phyloP scores from a whole-genome alignment of 2,888 invertebrate species.

The Plagodis pulveraria region DNA sequence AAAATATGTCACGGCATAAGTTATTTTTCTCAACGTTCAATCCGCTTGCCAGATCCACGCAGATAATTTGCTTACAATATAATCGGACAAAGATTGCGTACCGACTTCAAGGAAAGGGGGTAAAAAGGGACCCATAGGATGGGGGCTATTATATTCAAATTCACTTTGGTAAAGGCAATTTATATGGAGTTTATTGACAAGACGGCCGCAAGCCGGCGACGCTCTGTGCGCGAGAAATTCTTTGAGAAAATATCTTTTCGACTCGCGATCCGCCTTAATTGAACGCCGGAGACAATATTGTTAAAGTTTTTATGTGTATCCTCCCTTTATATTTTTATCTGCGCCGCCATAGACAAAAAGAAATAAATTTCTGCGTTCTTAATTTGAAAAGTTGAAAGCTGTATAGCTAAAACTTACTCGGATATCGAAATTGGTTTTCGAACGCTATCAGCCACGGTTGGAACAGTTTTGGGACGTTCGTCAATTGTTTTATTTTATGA shows the following conservation, averaged over 20 bases:
- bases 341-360: constrained; percentile 31
- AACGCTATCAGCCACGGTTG: constrained; percentile 9
- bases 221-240: constrained; percentile 70
- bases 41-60: constrained; percentile 73
- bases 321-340: constrained; percentile 44
- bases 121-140: constrained; percentile 74
- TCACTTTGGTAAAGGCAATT: constrained; percentile 79
- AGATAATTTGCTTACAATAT: constrained; percentile 86
- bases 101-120: constrained; percentile 71
- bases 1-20: constrained; percentile 50
- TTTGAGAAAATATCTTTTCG: constrained; percentile 66
- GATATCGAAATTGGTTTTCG: constrained; percentile 29
- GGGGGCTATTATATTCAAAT: constrained; percentile 83
- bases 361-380: constrained; percentile 32
- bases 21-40: constrained; percentile 52
- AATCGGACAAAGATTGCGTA: constrained; percentile 79
- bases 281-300: constrained; percentile 74
- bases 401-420: constrained; percentile 24
- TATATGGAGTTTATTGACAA: constrained; percentile 84
- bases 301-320: constrained; percentile 61
- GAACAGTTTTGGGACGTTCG: constrained; percentile 7
- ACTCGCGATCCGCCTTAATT: constrained; percentile 70
- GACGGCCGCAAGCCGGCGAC: constrained; percentile 57
- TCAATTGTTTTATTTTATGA: constrained; percentile 15
- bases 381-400: constrained; percentile 34